Evolutionary conservation across 2,888 invertebrate genomes (phyloP), one percentile per base, ranked within the genome.

Genomic region (Fragum sueziense): DNA sequence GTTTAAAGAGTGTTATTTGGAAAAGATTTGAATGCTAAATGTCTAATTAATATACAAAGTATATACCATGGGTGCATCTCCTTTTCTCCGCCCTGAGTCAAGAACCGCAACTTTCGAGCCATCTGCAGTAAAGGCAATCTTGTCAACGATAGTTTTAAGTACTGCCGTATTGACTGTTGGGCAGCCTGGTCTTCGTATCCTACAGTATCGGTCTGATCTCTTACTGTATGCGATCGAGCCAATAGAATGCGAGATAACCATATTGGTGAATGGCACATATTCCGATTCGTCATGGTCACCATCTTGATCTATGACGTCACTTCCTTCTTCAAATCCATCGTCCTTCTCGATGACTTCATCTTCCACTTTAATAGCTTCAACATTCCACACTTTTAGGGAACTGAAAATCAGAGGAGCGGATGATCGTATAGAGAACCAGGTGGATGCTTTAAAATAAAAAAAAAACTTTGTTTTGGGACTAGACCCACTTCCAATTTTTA

Each of bases 341-440:
- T 65, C 65, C 41, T 41, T 65, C 27, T 51, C 69, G 52, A 9
- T 22, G 9, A 52, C 20, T 51, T 69, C 65, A 37, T 41, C 65
- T 25, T 37, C 61, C 7, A 14, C 4, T 29, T 29, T 69, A 29
- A 79, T 33, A 6, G 59, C 47, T 9, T 65, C n/a, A 3, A 79
- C 22, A 65, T 79, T 41, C 79, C 79, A 79, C 0, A 79, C 79
- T 61, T 79, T 79, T 11, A 79, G 47, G 4, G 79, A 65, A 2
- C 79, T 79, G 41, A 22, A 70, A 70, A 14, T 52, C 7, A 37
- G 14, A 37, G 37, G 14, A 37, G 14, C 37, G 37, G 14, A n/a
- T n/a, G n/a, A n/a, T n/a, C n/a, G n/a, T n/a, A n/a, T n/a, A n/a
- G n/a, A n/a, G n/a, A n/a, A n/a, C n/a, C n/a, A n/a, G n/a, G n/a